These are phyloP conservation scores for Dascyllus trimaculatus DNA, from an alignment of 2,113 vertebrate genomes.

Conservation along the genomic window DNA sequence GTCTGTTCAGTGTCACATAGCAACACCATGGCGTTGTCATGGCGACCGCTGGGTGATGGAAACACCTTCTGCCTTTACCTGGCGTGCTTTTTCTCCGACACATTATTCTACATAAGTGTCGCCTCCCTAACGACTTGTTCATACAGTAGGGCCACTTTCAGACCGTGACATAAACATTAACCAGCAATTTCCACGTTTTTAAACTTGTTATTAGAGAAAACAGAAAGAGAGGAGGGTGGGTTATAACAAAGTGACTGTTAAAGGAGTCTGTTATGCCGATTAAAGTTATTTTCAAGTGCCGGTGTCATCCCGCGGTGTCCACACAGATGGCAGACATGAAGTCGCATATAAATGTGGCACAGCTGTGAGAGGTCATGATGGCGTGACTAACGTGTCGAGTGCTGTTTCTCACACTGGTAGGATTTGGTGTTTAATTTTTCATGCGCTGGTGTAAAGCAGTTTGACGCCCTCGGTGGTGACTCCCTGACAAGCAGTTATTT, in stretches of 20 bases:
- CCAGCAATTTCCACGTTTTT: constrained; percentile 49
- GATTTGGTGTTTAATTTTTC: constrained; percentile 41
- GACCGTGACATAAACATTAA: constrained; percentile 56
- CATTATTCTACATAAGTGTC: constrained; percentile 53
- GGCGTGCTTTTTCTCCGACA: constrained; percentile 35
- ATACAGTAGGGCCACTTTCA: constrained; percentile 22
- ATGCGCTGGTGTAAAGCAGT: constrained; percentile 24
- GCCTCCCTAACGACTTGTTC: constrained; percentile 42
- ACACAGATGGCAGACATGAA: constrained; percentile 29
- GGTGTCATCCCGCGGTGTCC: constrained; percentile 23
- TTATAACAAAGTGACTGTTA: constrained; percentile 25
- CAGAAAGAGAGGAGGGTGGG: constrained; percentile 1
- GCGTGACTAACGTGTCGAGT: constrained; percentile 6
- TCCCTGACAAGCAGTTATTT: constrained; percentile 26
- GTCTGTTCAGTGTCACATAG: constrained; percentile 61
- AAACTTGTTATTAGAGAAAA: constrained; percentile 49
- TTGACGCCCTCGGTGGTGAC: constrained; percentile 1
- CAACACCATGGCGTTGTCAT: constrained; percentile 49
- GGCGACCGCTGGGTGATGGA: constrained; percentile 45
- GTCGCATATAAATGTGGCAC: constrained; percentile 26
- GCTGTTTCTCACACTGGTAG: constrained; percentile 35
- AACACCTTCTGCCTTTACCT: constrained; percentile 63
- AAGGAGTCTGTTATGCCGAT: not conserved
- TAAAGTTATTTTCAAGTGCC: not conserved
- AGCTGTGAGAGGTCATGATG: constrained; percentile 15